Evolutionary conservation across 2,113 vertebrate genomes (phyloP).

Genomic region (Xenotilapia leptura): DNA sequence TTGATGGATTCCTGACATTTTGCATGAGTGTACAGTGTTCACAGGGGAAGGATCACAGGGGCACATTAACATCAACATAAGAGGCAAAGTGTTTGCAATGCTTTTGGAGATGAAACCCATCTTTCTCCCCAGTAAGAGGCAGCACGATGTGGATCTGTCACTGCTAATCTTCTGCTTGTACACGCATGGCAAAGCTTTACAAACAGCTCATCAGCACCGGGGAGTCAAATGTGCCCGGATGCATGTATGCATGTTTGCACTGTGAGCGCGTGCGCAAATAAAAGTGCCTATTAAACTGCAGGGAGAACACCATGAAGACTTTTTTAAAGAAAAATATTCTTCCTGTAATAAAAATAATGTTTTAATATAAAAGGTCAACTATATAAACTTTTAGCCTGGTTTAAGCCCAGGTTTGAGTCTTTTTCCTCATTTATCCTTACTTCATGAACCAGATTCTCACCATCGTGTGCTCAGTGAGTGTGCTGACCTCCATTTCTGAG

Average conservation of each 20-base stretch:
- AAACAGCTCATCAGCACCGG: neutral
- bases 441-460: neutral
- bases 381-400: neutral
- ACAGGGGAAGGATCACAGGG: neutral
- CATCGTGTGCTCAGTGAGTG: neutral
- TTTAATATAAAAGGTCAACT: neutral
- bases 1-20: neutral
- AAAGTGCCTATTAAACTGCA: neutral
- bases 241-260: neutral
- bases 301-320: neutral
- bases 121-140: neutral
- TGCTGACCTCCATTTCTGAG: slow-evolving; percentile 1
- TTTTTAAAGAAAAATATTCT: fast-evolving
- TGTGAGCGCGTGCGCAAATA: neutral
- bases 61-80: neutral
- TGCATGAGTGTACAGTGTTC: neutral
- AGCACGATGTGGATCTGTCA: neutral
- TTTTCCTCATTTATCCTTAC: neutral
- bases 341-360: neutral
- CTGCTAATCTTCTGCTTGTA: slow-evolving; percentile 19
- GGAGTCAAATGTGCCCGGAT: neutral
- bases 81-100: neutral
- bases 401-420: neutral
- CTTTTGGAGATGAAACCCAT: slow-evolving; percentile 18
- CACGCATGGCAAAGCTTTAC: neutral